A percentile compares a stretch with the other conserved stretches of the same genome.
These are phyloP conservation scores for Cephalopachus bancanus DNA, from an alignment of 2,797 vertebrate species.

Conservation along the genomic window DNA sequence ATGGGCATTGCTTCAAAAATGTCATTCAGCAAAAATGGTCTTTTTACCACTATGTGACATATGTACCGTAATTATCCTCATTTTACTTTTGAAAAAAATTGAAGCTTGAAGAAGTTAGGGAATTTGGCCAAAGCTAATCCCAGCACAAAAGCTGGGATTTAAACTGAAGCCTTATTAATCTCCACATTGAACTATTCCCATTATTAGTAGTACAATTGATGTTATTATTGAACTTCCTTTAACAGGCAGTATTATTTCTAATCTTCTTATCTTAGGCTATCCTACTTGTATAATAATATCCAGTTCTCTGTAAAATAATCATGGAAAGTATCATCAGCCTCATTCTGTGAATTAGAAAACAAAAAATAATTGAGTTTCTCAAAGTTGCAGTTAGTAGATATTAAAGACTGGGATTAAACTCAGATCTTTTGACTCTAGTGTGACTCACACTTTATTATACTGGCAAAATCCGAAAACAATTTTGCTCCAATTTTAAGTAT, in stretches of 20 bases:
- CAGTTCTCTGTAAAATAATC: not conserved
- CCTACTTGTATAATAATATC: not conserved
- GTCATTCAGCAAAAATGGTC: not conserved
- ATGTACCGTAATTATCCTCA: not conserved
- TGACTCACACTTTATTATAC: not conserved
- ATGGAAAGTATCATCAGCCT: not conserved
- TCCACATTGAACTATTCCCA: not conserved
- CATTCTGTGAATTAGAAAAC: not conserved
- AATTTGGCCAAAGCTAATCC: not conserved
- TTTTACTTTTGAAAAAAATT: conserved; percentile 27
- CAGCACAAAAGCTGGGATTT: not conserved
- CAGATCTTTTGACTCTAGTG: not conserved
- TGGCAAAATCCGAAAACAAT: not conserved
- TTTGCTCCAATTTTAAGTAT: not conserved
- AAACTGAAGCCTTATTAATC: not conserved
- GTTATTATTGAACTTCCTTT: not conserved
- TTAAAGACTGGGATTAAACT: not conserved
- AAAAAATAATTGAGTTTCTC: not conserved
- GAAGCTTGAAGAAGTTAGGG: not conserved
- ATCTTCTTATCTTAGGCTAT: not conserved
- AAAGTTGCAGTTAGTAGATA: not conserved
- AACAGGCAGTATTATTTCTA: not conserved
- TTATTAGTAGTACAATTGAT: not conserved
- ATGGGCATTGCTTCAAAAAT: not conserved
- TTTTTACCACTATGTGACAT: not conserved